Evolutionary conservation across 2,113 vertebrate species (phyloP).

Genomic region (Rhinopomastus cyanomelas): DNA sequence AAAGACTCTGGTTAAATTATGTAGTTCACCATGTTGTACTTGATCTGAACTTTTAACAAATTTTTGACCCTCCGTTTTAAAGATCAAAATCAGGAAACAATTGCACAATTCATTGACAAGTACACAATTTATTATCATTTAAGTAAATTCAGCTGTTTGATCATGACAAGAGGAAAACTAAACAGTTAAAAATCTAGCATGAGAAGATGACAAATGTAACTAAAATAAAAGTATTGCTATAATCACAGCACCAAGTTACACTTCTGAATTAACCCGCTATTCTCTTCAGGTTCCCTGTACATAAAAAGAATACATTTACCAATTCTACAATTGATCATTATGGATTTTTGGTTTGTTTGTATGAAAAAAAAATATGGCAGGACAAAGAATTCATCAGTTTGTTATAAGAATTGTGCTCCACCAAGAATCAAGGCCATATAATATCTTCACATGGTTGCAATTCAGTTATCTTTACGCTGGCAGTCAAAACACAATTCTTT

Average conservation of each 20-base stretch:
- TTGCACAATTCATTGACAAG: slow-evolving; percentile 78
- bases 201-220: slow-evolving; percentile 57
- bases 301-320: slow-evolving; percentile 60
- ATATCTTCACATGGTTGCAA: slow-evolving; percentile 49
- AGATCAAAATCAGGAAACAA: slow-evolving; percentile 68
- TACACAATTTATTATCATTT: slow-evolving; percentile 77
- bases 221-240: slow-evolving; percentile 81
- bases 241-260: slow-evolving; percentile 81
- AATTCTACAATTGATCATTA: slow-evolving; percentile 69
- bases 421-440: slow-evolving; percentile 56
- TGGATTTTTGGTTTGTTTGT: slow-evolving; percentile 78
- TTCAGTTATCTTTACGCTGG: slow-evolving; percentile 36
- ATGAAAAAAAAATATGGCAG: slow-evolving; percentile 53
- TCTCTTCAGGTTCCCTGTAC: slow-evolving; percentile 68
- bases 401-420: slow-evolving; percentile 82
- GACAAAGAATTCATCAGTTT: slow-evolving; percentile 79
- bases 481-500: slow-evolving; percentile 77
- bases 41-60: slow-evolving; percentile 71
- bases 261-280: slow-evolving; percentile 68
- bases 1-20: slow-evolving; percentile 93
- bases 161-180: slow-evolving; percentile 73
- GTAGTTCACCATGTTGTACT: slow-evolving; percentile 76
- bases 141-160: slow-evolving; percentile 78
- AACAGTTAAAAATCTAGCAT: slow-evolving; percentile 60
- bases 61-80: slow-evolving; percentile 69